Evolutionary conservation across 2,797 vertebrate genomes (phyloP), one percentile per base, ranked within the genome.

Genomic region (Loris lydekkerianus): DNA sequence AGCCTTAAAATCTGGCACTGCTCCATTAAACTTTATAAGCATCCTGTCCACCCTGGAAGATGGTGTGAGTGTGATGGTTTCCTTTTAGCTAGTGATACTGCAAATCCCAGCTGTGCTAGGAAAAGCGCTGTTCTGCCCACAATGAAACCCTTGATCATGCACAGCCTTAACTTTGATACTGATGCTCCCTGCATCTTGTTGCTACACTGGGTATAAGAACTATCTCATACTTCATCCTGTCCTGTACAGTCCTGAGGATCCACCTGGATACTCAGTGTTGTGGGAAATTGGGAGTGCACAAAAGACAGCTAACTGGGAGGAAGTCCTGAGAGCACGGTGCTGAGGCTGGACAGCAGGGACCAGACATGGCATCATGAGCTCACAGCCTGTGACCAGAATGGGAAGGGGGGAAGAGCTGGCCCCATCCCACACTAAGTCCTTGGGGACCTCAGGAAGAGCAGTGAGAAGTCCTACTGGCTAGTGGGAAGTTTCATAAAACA

Each of bases 191-290:
- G 61, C 14, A 20, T 72, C 87, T 58, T n/a, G 0, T 15, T 69
- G 56, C 67, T 69, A 2, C 15, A 3, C 29, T 1, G 40, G 58
- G 60, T 49, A 0, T 0, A 0, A 86, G 76, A 78, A 17, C 9
- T 17, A 7, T 20, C 43, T 77, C 60, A 20, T 18, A 15, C 29
- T 8, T 91, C 27, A 81, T 2, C 7, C 14, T 43, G 17, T 46
- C 40, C 17, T 2, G 14, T 3, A 14, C 67, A 18, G 56, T n/a
- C 81, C 43, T 11, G 29, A 46, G 37, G 56, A 77, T n/a, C 58
- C 7, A 65, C 80, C 61, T 10, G 18, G 43, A 23, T n/a, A 18
- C 3, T 1, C 6, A 63, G 34, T 17, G 34, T 20, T 25, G 31
- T 18, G 14, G 17, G 34, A 73, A 88, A 58, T 14, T 18, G 10